phyloP scores from a whole-genome alignment of 2,888 invertebrate genomes.

The Leucozona laternaria region DNA sequence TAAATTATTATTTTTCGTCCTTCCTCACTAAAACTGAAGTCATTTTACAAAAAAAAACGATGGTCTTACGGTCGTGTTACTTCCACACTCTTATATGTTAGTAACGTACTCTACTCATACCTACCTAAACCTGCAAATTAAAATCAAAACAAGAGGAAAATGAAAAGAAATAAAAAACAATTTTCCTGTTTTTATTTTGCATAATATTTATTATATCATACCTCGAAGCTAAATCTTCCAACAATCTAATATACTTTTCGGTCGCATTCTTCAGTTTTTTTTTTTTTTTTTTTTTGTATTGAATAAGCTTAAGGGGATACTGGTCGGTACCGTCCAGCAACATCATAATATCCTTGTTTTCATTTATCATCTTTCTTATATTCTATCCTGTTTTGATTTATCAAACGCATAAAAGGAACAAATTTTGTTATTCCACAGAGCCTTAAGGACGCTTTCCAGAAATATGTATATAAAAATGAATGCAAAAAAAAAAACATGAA shows the following conservation, averaged over 20 bases:
- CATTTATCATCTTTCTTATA: constrained; percentile 55
- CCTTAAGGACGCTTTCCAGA: constrained; percentile 20
- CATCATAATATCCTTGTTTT: constrained; percentile 46
- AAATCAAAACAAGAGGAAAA: background rate
- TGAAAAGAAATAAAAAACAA: constrained; percentile 4
- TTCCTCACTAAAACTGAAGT: background rate
- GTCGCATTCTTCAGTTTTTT: constrained; percentile 16
- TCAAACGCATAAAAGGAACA: constrained; percentile 39
- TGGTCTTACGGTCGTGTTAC: background rate
- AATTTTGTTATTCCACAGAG: constrained; percentile 28
- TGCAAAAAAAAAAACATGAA: background rate
- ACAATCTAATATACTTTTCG: constrained; percentile 40
- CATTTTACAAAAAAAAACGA: background rate
- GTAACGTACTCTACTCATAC: background rate
- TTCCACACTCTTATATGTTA: background rate
- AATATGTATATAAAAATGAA: background rate
- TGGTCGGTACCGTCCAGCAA: constrained; percentile 8
- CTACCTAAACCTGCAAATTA: background rate
- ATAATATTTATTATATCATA: constrained; percentile 13
- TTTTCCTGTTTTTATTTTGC: constrained; percentile 13
- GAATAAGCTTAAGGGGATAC: constrained; percentile 44
- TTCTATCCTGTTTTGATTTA: constrained; percentile 49
- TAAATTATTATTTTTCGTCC: too few species aligned
- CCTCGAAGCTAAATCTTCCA: constrained; percentile 3
- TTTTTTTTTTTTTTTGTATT: constrained; percentile 57